A percentile compares a stretch with the other conserved stretches of the same genome.
Conservation (phyloP, 1,140 invertebrate genomes). For the Papilio xuthus region DNA sequence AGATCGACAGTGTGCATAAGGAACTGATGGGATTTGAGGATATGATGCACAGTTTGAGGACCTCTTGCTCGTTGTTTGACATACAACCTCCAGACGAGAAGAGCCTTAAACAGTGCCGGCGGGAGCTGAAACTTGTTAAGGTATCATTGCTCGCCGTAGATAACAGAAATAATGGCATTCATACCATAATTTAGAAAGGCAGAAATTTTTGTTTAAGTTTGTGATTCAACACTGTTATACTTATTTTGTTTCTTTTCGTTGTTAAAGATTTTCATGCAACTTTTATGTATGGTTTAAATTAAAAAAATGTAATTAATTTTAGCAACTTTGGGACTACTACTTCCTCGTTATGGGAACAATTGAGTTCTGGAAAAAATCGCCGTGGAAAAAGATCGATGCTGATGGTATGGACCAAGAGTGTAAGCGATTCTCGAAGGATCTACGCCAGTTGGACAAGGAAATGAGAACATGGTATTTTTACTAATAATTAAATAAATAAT, state of each 20-base stretch:
- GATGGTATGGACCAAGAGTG: constrained; percentile 97
- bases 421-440: constrained; percentile 94
- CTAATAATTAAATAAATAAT: not conserved
- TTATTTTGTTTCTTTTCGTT: not conserved
- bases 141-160: constrained; percentile 51
- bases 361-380: constrained; percentile 95
- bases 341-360: constrained; percentile 90
- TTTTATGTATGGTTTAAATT: not conserved
- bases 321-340: constrained; percentile 95
- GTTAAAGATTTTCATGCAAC: not conserved
- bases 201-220: too few species aligned
- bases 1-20: constrained; percentile 88
- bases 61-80: constrained; percentile 92
- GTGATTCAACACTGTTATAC: too few species aligned
- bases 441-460: constrained; percentile 93
- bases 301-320: constrained; percentile 42
- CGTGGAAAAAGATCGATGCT: constrained; percentile 96
- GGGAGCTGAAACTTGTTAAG: constrained; percentile 91
- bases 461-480: constrained; percentile 86
- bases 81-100: constrained; percentile 92
- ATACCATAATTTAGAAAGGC: not conserved
- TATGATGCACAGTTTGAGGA: constrained; percentile 86
- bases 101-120: constrained; percentile 87
- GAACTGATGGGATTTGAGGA: constrained; percentile 87
- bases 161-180: not conserved